Conservation (phyloP, 1,140 invertebrate species). For the Meloidogyne hapla region DNA sequence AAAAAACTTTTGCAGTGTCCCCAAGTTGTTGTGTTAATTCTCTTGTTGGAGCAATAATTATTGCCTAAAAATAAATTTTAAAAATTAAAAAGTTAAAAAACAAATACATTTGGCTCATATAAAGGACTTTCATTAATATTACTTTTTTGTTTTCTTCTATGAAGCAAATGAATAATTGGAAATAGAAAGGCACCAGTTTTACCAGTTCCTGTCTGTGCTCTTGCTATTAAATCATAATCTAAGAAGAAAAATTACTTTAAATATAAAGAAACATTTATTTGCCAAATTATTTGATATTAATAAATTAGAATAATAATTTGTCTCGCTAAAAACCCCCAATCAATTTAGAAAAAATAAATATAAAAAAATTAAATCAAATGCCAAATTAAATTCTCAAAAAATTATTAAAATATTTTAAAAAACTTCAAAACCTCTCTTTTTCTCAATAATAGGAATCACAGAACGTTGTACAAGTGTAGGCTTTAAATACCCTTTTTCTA, state of each 20-base stretch:
- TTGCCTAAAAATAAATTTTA: slow-evolving; percentile 17
- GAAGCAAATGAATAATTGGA: slow-evolving; percentile 91
- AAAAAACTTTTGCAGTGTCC: slow-evolving; percentile 15
- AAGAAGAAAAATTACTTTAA: slow-evolving; percentile 16
- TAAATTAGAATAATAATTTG: no score
- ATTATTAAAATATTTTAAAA: background rate
- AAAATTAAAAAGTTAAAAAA: slow-evolving; percentile 1
- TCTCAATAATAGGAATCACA: slow-evolving; percentile 21
- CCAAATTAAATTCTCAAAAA: background rate
- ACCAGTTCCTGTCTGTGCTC: slow-evolving; percentile 69
- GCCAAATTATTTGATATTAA: no score
- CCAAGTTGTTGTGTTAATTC: slow-evolving; percentile 32
- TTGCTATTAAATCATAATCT: slow-evolving; percentile 51
- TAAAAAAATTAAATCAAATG: no score
- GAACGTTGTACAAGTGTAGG: slow-evolving; percentile 22
- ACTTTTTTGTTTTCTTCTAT: slow-evolving; percentile 69
- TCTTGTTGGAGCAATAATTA: slow-evolving; percentile 30
- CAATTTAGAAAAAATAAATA: no score
- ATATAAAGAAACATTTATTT: no score
- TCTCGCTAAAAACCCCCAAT: no score
- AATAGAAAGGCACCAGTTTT: slow-evolving; percentile 95
- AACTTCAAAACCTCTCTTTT: slow-evolving; percentile 7
- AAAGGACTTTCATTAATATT: background rate
- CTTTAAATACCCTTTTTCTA: background rate
- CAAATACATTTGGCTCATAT: slow-evolving; percentile 27